phyloP scores from a whole-genome alignment of 2,888 invertebrate genomes.

The Margaritifera margaritifera region DNA sequence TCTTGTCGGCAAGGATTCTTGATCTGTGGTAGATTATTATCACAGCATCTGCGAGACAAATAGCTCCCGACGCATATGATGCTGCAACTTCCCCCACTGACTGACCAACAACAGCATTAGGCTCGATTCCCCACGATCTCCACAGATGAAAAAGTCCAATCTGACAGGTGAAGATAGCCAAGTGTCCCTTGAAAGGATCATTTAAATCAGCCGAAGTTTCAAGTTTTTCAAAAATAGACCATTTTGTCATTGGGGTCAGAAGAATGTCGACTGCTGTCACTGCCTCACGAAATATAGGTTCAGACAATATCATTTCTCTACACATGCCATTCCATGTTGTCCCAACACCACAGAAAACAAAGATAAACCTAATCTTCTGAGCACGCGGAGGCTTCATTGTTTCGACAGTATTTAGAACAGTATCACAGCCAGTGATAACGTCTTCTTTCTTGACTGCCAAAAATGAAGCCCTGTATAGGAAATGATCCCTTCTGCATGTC shows the following conservation, averaged over 20 bases:
- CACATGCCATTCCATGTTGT: conserved; percentile 52
- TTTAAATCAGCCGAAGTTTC: conserved; percentile 19
- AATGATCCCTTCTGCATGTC: conserved; percentile 20
- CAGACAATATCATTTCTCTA: conserved; percentile 24
- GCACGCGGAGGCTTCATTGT: not conserved
- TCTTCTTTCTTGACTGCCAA: conserved; percentile 14
- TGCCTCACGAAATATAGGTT: conserved; percentile 24
- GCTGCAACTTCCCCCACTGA: conserved; percentile 56
- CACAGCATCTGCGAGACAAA: conserved; percentile 41
- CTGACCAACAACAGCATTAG: conserved; percentile 46
- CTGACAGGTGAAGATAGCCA: conserved; percentile 51
- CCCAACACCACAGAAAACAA: conserved; percentile 52
- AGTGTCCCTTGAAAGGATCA: conserved; percentile 40
- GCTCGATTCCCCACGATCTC: conserved; percentile 34
- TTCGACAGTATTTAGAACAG: not conserved
- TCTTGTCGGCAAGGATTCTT: conserved; percentile 16
- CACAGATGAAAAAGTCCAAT: conserved; percentile 32
- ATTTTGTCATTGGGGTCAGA: conserved; percentile 15
- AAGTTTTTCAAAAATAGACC: conserved; percentile 29
- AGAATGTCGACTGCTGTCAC: conserved; percentile 28
- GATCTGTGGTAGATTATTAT: conserved; percentile 44
- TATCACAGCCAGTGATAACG: conserved; percentile 3
- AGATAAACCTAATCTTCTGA: conserved; percentile 26
- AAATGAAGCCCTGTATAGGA: conserved; percentile 23
- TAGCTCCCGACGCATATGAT: conserved; percentile 37